phyloP scores from a whole-genome alignment of 2,113 vertebrate species.

The Lophochroa leadbeateri region DNA sequence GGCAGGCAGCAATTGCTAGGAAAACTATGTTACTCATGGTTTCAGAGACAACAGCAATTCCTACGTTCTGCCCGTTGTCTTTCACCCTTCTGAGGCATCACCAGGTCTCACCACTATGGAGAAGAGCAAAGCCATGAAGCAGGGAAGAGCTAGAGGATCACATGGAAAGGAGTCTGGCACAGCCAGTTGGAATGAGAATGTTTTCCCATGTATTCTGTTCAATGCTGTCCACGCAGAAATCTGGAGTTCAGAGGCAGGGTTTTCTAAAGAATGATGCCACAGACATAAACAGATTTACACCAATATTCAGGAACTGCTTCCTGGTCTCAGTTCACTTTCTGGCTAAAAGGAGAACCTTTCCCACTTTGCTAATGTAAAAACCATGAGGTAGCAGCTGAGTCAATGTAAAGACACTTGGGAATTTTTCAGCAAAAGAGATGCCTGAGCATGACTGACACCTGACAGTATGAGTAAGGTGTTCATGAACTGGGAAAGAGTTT shows the following conservation, averaged over 20 bases:
- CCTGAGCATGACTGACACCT: not conserved
- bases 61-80: not conserved
- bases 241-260: not conserved
- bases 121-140: not conserved
- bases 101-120: rapidly evolving
- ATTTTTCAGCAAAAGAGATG: not conserved
- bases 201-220: not conserved
- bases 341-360: not conserved
- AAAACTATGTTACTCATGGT: not conserved
- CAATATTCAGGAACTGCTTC: not conserved
- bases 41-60: not conserved
- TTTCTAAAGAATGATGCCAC: not conserved
- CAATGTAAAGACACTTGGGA: not conserved
- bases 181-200: not conserved
- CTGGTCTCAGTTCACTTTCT: not conserved
- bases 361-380: not conserved
- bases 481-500: not conserved
- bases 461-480: not conserved
- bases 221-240: not conserved
- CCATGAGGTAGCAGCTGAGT: rapidly evolving
- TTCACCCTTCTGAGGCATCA: not conserved
- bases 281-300: not conserved
- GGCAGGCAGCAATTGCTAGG: not conserved
- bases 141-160: not conserved
- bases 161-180: not conserved